Evolutionary conservation across 2,113 vertebrate species (phyloP).

Genomic region (Muscicapa adusta): DNA sequence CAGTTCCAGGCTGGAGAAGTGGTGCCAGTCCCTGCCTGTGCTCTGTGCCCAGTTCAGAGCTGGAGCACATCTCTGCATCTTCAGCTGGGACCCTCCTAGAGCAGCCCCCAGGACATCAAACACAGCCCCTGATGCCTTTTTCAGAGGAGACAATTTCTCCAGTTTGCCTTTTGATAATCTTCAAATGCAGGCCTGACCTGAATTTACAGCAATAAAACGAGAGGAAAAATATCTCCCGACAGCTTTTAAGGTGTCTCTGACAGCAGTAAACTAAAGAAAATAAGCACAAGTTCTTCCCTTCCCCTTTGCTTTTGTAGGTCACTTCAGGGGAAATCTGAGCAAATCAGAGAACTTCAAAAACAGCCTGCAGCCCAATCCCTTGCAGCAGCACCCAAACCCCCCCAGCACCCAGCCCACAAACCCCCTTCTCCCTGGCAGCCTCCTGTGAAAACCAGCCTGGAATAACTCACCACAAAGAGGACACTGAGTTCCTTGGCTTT

Average conservation of each 20-base stretch:
- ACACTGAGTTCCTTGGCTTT: not conserved
- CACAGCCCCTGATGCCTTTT: not conserved
- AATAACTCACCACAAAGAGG: not conserved
- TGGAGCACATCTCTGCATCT: rapidly evolving
- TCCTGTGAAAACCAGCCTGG: not conserved
- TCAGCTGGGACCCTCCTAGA: not conserved
- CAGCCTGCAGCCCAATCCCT: not conserved
- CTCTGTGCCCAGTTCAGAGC: rapidly evolving
- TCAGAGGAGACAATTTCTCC: not conserved
- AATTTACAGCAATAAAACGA: not conserved
- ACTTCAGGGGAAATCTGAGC: conserved; percentile 14
- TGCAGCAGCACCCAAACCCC: not conserved
- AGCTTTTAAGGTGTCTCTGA: conserved; percentile 28
- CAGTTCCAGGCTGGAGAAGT: rapidly evolving
- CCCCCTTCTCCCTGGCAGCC: not conserved
- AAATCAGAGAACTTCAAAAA: conserved; percentile 1
- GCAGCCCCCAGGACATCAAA: not conserved
- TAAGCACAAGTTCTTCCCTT: conserved; percentile 1
- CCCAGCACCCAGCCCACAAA: not conserved
- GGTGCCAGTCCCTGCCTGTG: rapidly evolving
- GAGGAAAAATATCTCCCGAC: not conserved
- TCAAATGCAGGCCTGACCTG: conserved; percentile 31
- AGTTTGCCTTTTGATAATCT: conserved; percentile 40
- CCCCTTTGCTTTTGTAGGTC: conserved; percentile 39
- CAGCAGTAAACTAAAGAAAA: conserved; percentile 38